phyloP scores from a whole-genome alignment of 2,113 vertebrate species.

The Ameiurus melas region DNA sequence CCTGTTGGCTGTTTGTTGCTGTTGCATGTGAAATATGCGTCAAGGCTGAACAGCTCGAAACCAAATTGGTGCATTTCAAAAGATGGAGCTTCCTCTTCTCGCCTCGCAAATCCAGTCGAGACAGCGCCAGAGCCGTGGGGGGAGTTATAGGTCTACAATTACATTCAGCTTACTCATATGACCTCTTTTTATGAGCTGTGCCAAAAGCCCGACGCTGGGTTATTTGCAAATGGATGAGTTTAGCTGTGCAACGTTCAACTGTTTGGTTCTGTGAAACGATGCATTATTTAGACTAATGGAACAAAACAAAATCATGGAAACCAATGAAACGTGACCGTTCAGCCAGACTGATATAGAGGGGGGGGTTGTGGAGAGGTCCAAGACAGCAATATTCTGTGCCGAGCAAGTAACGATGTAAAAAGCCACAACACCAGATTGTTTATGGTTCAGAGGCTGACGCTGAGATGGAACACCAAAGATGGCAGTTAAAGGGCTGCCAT shows the following conservation, averaged over 20 bases:
- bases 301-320: constrained; percentile 1
- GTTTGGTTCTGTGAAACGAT: background rate
- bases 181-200: constrained; percentile 23
- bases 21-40: constrained; percentile 46
- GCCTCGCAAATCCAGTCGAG: constrained; percentile 27
- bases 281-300: constrained; percentile 1
- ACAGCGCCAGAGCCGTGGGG: constrained; percentile 25
- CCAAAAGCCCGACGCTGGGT: constrained; percentile 24
- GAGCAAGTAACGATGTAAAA: no score
- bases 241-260: constrained; percentile 1
- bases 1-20: constrained; percentile 58
- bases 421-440: no score
- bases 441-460: no score
- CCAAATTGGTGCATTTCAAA: constrained; percentile 52
- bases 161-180: constrained; percentile 36
- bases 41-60: constrained; percentile 49
- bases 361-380: no score
- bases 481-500: no score
- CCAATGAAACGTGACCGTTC: background rate
- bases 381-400: no score
- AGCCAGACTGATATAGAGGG: no score
- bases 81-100: constrained; percentile 47
- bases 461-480: no score
- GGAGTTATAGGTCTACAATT: constrained; percentile 39
- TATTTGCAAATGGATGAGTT: constrained; percentile 33